These are phyloP conservation scores for Salminus brasiliensis DNA, from an alignment of 2,113 vertebrate species.

Conservation along the genomic window DNA sequence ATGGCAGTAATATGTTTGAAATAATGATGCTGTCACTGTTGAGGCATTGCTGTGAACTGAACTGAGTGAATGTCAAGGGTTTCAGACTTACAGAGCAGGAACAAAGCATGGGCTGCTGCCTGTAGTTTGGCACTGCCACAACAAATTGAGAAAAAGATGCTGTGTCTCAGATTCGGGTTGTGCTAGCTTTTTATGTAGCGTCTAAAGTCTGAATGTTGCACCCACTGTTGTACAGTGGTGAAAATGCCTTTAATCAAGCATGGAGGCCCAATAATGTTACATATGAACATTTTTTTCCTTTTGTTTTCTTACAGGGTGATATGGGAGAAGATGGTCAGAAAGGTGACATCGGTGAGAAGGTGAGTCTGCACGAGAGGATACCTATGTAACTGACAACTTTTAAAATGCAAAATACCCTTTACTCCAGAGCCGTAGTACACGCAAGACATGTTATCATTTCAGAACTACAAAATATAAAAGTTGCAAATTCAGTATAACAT, in stretches of 20 bases:
- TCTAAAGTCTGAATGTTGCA: slow-evolving; percentile 4
- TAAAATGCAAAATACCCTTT: background rate
- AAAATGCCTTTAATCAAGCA: background rate
- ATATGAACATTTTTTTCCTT: slow-evolving; percentile 41
- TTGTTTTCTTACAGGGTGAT: slow-evolving; percentile 80
- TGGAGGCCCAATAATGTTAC: background rate
- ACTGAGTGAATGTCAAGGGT: background rate
- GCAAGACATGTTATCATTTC: background rate
- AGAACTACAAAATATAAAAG: too few relatives aligned
- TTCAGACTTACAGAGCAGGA: background rate
- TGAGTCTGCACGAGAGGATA: slow-evolving; percentile 62
- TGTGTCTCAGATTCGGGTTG: background rate
- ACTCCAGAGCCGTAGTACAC: background rate
- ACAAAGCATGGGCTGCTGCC: background rate
- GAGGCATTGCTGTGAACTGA: background rate
- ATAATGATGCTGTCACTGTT: background rate
- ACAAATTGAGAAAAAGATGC: background rate
- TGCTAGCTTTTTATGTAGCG: background rate
- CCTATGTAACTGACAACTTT: background rate
- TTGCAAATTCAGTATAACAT: too few relatives aligned
- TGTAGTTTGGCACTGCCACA: background rate
- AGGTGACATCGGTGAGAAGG: slow-evolving; percentile 91
- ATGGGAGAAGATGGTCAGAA: slow-evolving; percentile 87
- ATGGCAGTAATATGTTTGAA: background rate
- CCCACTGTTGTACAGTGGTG: background rate